Evolutionary conservation across 2,113 vertebrate species (phyloP), one percentile per base, ranked within the genome.

Genomic region (Mionectes macconnelli): DNA sequence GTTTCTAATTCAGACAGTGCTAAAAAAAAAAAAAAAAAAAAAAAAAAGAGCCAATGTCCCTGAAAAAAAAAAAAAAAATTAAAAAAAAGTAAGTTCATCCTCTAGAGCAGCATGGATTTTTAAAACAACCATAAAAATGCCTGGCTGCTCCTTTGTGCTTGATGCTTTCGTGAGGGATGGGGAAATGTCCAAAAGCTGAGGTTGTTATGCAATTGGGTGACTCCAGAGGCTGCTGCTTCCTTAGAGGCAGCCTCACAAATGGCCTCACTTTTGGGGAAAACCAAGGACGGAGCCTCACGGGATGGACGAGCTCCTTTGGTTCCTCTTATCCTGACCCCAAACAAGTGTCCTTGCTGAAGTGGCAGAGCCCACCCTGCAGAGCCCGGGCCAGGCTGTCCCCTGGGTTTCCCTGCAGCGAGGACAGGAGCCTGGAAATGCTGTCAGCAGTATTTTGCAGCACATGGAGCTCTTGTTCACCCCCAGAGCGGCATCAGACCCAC

Each of bases 241-340:
- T 44, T 44, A 37, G 33, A 44, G 80, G 33, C 68, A 78, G 60
- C 73, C 50, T 74, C 68, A 27, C 27, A 80, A 57, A 53, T 14
- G 49, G 22, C 37, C 42, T 55, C 19, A 8, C 14, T 84, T 39
- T 0, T 1, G 7, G 35, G 33, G 42, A 56, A 72, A 89, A n/a
- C 21, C n/a, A 23, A 77, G 60, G 57, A 25, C 20, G 12, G 45
- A 87, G 37, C 22, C 56, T 7, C 10, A 49, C 20, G 53, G 66
- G 10, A 57, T 35, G 49, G 30, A 18, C 0, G 1, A 70, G n/a
- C 28, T 62, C 7, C 0, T 22, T 22, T 31, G 27, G 28, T 33
- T 60, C 28, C 52, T 21, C 45, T 64, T 11, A 7, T 2, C 28
- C 45, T 53, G n/a, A 45, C 57, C 31, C 56, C n/a, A 68, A 59